phyloP scores from a whole-genome alignment of 1,140 invertebrate genomes.

The Heliothis virescens region DNA sequence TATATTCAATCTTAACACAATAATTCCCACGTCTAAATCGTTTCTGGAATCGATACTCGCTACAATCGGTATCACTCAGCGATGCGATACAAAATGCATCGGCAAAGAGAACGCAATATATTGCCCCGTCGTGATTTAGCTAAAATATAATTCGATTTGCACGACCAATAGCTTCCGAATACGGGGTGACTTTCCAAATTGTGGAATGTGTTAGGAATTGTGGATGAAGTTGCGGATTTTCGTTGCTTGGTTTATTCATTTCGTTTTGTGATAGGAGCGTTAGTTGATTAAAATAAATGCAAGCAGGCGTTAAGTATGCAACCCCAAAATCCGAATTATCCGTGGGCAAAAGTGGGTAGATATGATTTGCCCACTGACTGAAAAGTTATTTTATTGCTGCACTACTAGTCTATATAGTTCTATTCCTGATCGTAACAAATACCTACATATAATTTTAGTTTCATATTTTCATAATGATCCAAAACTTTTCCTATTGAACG shows the following conservation, averaged over 20 bases:
- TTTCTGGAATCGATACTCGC: conserved; percentile 8
- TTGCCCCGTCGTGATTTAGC: conserved; percentile 58
- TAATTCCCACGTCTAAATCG: neutral
- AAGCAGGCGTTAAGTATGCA: too few species aligned
- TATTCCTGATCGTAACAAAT: too few species aligned
- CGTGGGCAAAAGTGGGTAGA: too few species aligned
- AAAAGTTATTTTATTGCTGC: too few species aligned
- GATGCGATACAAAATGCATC: conserved; percentile 36
- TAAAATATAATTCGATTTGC: conserved; percentile 61
- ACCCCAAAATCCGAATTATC: too few species aligned
- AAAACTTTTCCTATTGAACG: too few species aligned
- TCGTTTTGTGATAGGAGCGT: neutral
- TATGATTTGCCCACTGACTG: neutral
- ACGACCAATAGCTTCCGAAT: conserved; percentile 47
- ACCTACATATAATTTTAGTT: neutral
- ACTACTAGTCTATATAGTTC: too few species aligned
- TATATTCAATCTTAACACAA: neutral
- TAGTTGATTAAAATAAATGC: too few species aligned
- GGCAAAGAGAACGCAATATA: conserved; percentile 46
- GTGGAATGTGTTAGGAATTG: conserved; percentile 13
- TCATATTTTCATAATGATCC: neutral
- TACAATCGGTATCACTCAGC: conserved; percentile 36
- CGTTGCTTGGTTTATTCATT: neutral
- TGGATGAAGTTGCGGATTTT: conserved; percentile 17
- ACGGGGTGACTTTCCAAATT: conserved; percentile 38